Evolutionary conservation across 2,797 vertebrate species (phyloP), one percentile per base, ranked within the genome.

Genomic region (Nyctibius grandis): DNA sequence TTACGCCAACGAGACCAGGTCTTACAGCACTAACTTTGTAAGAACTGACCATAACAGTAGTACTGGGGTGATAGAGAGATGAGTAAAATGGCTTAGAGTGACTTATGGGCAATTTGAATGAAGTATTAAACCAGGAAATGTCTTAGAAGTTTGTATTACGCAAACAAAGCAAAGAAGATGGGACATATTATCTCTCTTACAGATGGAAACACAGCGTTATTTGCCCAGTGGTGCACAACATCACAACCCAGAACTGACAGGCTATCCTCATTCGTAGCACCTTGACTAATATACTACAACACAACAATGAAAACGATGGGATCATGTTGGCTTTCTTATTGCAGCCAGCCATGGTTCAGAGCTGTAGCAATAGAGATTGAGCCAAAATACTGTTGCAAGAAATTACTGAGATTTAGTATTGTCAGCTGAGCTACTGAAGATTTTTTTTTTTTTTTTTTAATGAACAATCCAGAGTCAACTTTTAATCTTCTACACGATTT

Each of bases 231-330:
- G 29, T 23, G 23, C 36, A 34, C 42, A 79, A 42, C 7, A n/a
- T 26, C 28, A 50, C 54, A 56, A 13, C 33, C 28, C 69, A 69
- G 50, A 86, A 50, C n/a, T 61, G 34, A 34, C 18, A 70, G 44
- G 42, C 17, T 38, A 25, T 21, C 42, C 36, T 51, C 25, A 34
- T 33, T 51, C 51, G 69, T 50, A 57, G 56, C n/a, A 63, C 25
- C 50, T 69, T 51, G 29, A 61, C 18, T 25, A 48, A 50, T 11
- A 56, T 4, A 19, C 33, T 63, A 31, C n/a, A 81, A 36, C 9
- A n/a, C 28, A 68, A 44, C 1, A 1, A 45, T 20, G 50, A 76
- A 76, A 69, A 50, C 0, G 0, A n/a, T 38, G 50, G 50, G 17
- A 34, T 75, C 21, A 15, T 5, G 9, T n/a, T 40, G 44, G 50